Conservation (phyloP, 2,113 vertebrate species). For the Eclectus roratus region DNA sequence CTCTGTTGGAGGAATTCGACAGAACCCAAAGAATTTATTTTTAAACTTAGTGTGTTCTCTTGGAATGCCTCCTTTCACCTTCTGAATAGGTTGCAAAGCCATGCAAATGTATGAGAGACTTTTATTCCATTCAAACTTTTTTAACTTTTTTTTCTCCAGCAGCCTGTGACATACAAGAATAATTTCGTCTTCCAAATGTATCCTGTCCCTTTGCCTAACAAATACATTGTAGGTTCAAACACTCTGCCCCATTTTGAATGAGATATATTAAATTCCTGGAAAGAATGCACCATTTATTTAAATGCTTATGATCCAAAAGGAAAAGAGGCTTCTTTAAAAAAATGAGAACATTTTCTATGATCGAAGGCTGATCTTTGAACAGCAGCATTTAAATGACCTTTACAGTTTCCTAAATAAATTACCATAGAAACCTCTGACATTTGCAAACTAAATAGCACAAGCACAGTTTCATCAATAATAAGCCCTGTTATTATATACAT, state of each 20-base stretch:
- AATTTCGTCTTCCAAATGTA: background rate
- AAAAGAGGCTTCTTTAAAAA: constrained; percentile 29
- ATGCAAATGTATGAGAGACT: background rate
- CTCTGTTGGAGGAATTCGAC: background rate
- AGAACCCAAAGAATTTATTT: background rate
- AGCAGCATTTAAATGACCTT: constrained; percentile 76
- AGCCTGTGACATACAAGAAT: background rate
- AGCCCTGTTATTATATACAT: constrained; percentile 72
- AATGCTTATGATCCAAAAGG: constrained; percentile 22
- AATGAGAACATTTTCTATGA: constrained; percentile 19
- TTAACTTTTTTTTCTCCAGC: background rate
- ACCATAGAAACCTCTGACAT: constrained; percentile 78
- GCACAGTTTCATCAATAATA: constrained; percentile 74
- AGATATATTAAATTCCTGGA: background rate
- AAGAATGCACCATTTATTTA: constrained; percentile 19
- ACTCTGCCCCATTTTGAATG: background rate
- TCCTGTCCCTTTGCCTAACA: background rate
- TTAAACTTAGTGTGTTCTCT: background rate
- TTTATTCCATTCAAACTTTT: background rate
- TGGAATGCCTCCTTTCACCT: background rate
- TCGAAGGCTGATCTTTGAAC: constrained; percentile 63
- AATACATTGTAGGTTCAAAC: background rate
- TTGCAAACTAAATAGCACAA: constrained; percentile 75
- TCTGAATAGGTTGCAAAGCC: background rate
- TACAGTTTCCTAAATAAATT: constrained; percentile 75